Conservation (phyloP, 2,797 vertebrate species). For the Arctocebus calabarensis region DNA sequence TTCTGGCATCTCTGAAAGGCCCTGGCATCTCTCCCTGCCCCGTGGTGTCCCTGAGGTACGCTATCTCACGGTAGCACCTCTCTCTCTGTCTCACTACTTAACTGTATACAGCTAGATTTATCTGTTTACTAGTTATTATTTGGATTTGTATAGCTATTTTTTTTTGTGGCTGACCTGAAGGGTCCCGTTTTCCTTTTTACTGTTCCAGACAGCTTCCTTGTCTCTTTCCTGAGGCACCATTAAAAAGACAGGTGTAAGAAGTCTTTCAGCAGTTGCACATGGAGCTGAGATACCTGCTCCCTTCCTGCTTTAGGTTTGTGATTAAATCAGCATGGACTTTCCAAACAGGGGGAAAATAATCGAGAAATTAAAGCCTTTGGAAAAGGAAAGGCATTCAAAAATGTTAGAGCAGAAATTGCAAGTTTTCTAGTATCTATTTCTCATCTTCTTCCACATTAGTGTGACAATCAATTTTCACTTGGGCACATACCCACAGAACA, state of each 20-base stretch:
- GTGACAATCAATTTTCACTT: neutral
- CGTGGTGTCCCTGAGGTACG: slow-evolving; percentile 70
- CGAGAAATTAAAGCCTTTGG: slow-evolving; percentile 79
- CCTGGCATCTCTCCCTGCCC: slow-evolving; percentile 44
- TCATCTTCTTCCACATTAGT: neutral
- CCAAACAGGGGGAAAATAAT: slow-evolving; percentile 80
- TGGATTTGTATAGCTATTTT: slow-evolving; percentile 74
- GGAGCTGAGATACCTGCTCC: neutral
- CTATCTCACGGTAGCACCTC: slow-evolving; percentile 77
- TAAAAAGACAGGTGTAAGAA: slow-evolving; percentile 65
- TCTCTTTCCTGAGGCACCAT: slow-evolving; percentile 72
- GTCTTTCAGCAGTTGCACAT: slow-evolving; percentile 71
- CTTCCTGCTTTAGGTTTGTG: slow-evolving; percentile 65
- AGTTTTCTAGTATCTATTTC: neutral
- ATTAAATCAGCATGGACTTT: slow-evolving; percentile 83
- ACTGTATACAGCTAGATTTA: slow-evolving; percentile 75
- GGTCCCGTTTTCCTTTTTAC: slow-evolving; percentile 81
- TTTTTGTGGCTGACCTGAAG: slow-evolving; percentile 72
- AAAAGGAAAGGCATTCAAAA: slow-evolving; percentile 67
- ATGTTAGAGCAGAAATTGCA: neutral
- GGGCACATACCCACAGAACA: neutral
- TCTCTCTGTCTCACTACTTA: slow-evolving; percentile 74
- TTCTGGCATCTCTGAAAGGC: slow-evolving; percentile 58
- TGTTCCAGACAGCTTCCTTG: slow-evolving; percentile 73
- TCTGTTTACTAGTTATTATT: slow-evolving; percentile 83